Evolutionary conservation across 1,140 invertebrate genomes (phyloP), one percentile per base, ranked within the genome.

Genomic region (Arctopsyche grandis): DNA sequence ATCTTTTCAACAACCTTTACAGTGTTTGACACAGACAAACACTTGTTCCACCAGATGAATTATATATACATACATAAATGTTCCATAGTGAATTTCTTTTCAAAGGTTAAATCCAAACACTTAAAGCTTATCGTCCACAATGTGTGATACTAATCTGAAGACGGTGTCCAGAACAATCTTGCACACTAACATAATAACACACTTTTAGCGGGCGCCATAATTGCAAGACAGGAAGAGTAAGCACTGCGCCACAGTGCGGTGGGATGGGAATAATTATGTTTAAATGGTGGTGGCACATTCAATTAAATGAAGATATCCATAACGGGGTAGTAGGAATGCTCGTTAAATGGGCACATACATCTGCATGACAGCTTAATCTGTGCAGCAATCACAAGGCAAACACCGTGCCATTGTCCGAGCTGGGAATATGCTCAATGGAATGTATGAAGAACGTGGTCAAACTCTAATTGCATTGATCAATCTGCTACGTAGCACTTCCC

Each of bases 231-330:
- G 7, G 29, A 38, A 7, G 3, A 52, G 44, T 46, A 46, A 46
- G 12, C 44, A 46, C 5, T 7, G 12, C 44, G 44, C 5, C 44
- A 12, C n/a, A n/a, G n/a, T n/a, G 44, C 44, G 48, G 16, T 12
- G 48, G 48, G 48, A 52, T 52, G 48, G 16, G 48, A 52, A 52
- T 52, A 52, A 52, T 52, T 16, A 16, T 16, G 48, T 52, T 52
- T 16, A 52, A 52, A 52, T 52, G 48, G 3, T 16, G 48, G 48
- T 16, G 71, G 16, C 48, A 48, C 43, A 74, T 74, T 56, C 71
- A 74, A 74, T 74, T 74, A 74, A 52, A 29, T 26, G 71, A 74
- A 74, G 71, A 74, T 56, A 74, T 56, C 71, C 48, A 74, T 74
- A 74, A 74, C 71, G 5, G 10, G 48, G 48, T 3, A 48, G 9